A percentile compares a stretch with the other conserved stretches of the same genome.
Evolutionary conservation across 2,113 vertebrate species (phyloP).

Genomic region (Colaptes auratus): DNA sequence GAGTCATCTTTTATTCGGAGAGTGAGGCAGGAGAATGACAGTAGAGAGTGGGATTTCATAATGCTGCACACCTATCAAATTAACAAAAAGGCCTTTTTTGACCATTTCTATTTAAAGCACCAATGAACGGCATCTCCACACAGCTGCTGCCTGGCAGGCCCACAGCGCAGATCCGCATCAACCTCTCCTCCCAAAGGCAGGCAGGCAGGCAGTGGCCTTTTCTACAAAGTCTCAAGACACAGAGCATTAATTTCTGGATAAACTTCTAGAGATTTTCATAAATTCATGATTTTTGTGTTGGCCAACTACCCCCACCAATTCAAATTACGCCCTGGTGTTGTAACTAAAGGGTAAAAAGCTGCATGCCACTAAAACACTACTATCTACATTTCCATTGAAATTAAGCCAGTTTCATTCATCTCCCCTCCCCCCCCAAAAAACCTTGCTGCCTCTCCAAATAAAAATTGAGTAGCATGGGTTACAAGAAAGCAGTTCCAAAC

Average conservation of each 20-base stretch:
- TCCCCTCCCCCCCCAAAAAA: not conserved
- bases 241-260: not conserved
- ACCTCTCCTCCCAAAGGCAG: not conserved
- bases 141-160: not conserved
- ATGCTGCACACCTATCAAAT: not conserved
- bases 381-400: not conserved
- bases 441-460: not conserved
- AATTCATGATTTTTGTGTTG: not conserved
- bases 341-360: not conserved
- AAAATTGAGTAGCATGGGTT: not conserved
- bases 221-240: not conserved
- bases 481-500: not conserved
- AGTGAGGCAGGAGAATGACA: not conserved
- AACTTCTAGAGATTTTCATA: not conserved
- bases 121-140: not conserved
- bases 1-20: slow-evolving; percentile 7
- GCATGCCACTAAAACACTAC: not conserved
- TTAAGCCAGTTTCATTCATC: not conserved
- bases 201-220: not conserved
- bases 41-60: not conserved
- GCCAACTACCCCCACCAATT: not conserved
- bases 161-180: not conserved
- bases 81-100: not conserved
- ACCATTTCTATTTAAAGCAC: slow-evolving; percentile 23
- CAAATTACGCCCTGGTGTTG: not conserved